Percentiles rank a stretch among this genome's conserved stretches.
Conservation (phyloP, 2,113 vertebrate genomes). For the Gopherus evgoodei region DNA sequence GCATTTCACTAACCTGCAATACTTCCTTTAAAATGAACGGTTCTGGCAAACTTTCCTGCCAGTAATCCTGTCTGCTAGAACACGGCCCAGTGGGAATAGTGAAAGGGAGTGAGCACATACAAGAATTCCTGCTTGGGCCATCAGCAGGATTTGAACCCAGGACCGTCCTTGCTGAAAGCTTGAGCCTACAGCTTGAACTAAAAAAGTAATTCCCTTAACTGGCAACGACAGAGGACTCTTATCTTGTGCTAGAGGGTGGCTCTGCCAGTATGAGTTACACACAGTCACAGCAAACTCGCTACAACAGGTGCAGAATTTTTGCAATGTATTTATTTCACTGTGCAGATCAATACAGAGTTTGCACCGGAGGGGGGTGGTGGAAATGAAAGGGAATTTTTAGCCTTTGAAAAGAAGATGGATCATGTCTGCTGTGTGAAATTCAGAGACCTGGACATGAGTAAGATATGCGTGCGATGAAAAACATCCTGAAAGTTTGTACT, state of each 20-base stretch:
- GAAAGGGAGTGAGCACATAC: background rate
- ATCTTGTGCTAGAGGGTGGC: background rate
- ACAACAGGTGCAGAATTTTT: background rate
- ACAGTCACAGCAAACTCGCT: background rate
- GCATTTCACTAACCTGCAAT: background rate
- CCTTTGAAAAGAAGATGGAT: slow-evolving; percentile 55
- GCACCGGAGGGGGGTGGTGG: slow-evolving; percentile 19
- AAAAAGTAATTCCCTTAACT: background rate
- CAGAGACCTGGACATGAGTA: background rate
- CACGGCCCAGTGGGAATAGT: background rate
- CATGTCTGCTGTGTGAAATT: slow-evolving; percentile 15
- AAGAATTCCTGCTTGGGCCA: background rate
- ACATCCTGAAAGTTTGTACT: background rate
- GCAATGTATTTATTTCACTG: background rate
- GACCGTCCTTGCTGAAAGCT: background rate
- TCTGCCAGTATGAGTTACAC: background rate
- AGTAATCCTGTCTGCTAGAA: background rate
- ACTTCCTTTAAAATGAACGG: background rate
- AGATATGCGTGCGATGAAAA: background rate
- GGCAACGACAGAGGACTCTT: background rate
- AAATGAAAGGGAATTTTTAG: slow-evolving; percentile 69
- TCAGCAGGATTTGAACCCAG: background rate
- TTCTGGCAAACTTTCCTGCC: background rate
- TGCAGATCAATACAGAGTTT: rapidly evolving
- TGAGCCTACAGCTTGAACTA: background rate